These are phyloP conservation scores for Urocitellus parryii DNA, from an alignment of 2,113 vertebrate species.

Conservation along the genomic window DNA sequence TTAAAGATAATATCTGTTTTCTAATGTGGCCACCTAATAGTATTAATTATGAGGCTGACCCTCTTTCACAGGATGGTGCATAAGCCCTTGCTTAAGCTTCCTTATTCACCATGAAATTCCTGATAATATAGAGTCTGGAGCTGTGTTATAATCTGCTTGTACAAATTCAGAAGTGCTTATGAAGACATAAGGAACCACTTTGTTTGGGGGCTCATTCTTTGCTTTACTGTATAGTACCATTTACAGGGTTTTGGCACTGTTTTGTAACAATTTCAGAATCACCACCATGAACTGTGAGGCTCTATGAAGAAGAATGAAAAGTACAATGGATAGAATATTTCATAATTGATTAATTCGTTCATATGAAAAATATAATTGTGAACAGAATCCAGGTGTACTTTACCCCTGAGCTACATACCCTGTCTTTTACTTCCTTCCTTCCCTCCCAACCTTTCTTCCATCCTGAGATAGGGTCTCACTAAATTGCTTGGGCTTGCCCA, in stretches of 20 bases:
- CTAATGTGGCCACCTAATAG: too few relatives aligned
- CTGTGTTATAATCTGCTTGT: neutral
- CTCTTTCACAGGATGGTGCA: neutral
- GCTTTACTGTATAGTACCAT: neutral
- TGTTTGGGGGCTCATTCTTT: neutral
- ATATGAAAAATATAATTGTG: too few relatives aligned
- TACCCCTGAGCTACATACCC: too few relatives aligned
- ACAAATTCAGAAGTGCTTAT: neutral
- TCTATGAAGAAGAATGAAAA: neutral
- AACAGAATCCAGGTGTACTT: too few relatives aligned
- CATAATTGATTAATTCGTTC: neutral
- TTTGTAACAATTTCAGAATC: neutral
- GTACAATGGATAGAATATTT: neutral
- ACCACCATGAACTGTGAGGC: neutral
- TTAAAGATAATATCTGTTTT: neutral
- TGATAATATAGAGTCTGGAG: neutral
- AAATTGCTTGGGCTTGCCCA: too few relatives aligned
- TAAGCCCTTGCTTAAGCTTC: neutral
- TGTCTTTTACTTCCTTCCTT: too few relatives aligned
- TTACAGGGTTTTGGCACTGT: neutral
- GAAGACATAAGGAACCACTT: neutral
- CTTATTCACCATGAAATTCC: neutral
- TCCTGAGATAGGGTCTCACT: too few relatives aligned
- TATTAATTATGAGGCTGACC: neutral
- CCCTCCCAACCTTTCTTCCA: too few relatives aligned